These are phyloP conservation scores for Drosophila mercatorum DNA, from an alignment of 2,888 invertebrate genomes.

Conservation along the genomic window DNA sequence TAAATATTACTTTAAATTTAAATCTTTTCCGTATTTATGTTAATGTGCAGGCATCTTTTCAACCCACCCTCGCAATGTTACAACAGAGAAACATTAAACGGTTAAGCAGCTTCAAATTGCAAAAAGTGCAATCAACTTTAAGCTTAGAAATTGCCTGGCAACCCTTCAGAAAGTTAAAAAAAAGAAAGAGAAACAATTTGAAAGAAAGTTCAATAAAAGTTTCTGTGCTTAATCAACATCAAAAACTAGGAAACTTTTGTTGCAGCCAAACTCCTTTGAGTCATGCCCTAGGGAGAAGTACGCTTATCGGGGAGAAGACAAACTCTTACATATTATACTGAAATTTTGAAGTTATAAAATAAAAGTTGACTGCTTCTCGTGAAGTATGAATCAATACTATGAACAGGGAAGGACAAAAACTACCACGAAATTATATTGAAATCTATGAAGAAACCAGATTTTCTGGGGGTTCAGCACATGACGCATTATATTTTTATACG, in stretches of 20 bases:
- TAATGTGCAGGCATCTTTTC: too few species aligned
- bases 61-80: neutral
- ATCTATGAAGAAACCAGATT: constrained; percentile 33
- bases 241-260: constrained; percentile 38
- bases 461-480: constrained; percentile 22
- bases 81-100: neutral
- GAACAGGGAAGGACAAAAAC: constrained; percentile 4
- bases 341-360: neutral
- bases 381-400: constrained; percentile 19
- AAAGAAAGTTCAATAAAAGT: constrained; percentile 41
- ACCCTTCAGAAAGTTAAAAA: constrained; percentile 21
- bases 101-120: constrained; percentile 4
- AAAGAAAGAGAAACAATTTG: neutral
- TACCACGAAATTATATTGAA: constrained; percentile 35
- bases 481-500: constrained; percentile 31
- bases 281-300: constrained; percentile 2
- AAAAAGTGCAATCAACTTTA: constrained; percentile 21
- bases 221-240: constrained; percentile 42
- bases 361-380: neutral
- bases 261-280: neutral
- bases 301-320: neutral
- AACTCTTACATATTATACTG: neutral
- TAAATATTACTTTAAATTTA: too few species aligned
- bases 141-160: constrained; percentile 9
- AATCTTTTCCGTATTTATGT: too few species aligned